Evolutionary conservation across 2,797 vertebrate species (phyloP), one percentile per base, ranked within the genome.

Genomic region (Perodicticus potto): DNA sequence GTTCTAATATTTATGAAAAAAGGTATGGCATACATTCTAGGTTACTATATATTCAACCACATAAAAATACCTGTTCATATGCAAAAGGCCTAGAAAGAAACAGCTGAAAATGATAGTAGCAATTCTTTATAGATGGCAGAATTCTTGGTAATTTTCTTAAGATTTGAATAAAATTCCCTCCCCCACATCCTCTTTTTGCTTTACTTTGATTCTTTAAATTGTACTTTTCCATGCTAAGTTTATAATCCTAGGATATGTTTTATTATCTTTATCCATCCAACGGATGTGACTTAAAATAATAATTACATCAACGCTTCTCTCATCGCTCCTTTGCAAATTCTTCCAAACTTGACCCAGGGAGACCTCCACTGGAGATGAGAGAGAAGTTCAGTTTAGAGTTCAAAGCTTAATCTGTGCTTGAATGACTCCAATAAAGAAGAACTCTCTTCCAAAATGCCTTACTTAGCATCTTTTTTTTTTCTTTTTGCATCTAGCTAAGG

Each of bases 301-400:
- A 37, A 16, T 82, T 92, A 2, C 1, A 63, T 8, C 61, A 69
- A 55, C 17, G 70, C 49, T 91, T 80, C 78, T 80, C 78, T 34
- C 0, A n/a, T 20, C 11, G 7, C 9, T 2, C 3, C 29, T 32
- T 73, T 19, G 27, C 13, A 45, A 70, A 43, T 73, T 73, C 78
- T 93, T 86, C 23, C 87, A 97, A 94, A 73, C 73, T 40, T 70
- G 93, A 86, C 37, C 86, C 96, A 97, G 95, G 84, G 97, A 95
- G 97, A 96, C 97, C 95, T 91, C 97, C 89, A 93, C 96, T 97
- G 97, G 97, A 97, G 81, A 96, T 3, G 59, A 19, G 49, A 67
- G 94, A 86, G 96, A 97, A 97, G 67, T 96, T 93, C 97, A 97
- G 91, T 20, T 92, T 80, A 1, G 13, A 53, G 45, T 69, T 53